Conservation (phyloP, 2,113 vertebrate species). For the Vulpes ferrilata region DNA sequence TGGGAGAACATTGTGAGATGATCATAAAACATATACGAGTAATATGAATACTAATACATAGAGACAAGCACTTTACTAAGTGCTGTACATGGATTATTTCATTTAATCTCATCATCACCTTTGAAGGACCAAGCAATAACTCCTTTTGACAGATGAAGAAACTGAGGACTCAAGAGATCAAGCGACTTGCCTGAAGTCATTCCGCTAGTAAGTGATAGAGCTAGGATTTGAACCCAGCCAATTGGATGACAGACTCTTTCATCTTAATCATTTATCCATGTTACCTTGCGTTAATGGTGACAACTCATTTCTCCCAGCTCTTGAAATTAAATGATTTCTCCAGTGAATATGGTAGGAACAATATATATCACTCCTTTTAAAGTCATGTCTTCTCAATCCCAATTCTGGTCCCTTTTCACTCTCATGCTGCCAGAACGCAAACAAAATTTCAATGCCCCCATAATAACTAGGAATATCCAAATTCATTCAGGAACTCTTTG, state of each 20-base stretch:
- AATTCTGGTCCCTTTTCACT: not conserved
- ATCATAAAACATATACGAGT: not conserved
- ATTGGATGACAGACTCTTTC: not conserved
- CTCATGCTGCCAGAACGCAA: constrained; percentile 6
- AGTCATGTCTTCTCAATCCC: not conserved
- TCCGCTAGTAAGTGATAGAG: not conserved
- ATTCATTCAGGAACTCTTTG: not conserved
- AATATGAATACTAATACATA: not conserved
- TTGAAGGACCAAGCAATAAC: not conserved
- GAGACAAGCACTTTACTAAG: not conserved
- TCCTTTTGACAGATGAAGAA: not conserved
- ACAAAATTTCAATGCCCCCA: not conserved
- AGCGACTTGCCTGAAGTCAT: not conserved
- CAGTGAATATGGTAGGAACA: not conserved
- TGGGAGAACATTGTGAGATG: not conserved
- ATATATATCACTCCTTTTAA: not conserved
- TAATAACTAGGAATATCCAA: not conserved
- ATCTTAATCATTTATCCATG: not conserved
- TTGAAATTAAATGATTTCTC: not conserved
- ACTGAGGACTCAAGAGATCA: not conserved
- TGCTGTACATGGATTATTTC: not conserved
- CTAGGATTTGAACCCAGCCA: not conserved
- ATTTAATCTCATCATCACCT: not conserved
- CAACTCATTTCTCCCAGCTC: not conserved
- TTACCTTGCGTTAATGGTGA: not conserved